Percentiles rank a stretch among this genome's conserved stretches.
These are phyloP conservation scores for Globodera rostochiensis DNA, from an alignment of 1,140 invertebrate genomes.

Conservation along the genomic window DNA sequence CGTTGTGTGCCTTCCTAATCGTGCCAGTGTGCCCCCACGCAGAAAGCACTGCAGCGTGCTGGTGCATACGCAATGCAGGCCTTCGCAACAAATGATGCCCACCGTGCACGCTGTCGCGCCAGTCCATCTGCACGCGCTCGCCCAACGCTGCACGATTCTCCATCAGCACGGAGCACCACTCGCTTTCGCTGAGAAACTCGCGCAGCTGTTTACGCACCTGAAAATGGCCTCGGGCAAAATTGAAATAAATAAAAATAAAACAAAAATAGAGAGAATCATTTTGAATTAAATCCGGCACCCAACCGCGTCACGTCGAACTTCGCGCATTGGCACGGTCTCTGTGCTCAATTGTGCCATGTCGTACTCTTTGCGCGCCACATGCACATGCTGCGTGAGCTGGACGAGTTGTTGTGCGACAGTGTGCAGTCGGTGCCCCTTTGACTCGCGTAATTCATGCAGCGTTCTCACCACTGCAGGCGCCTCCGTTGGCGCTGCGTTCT, in stretches of 20 bases:
- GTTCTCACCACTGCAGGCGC: constrained; percentile 5
- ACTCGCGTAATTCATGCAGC: constrained; percentile 14
- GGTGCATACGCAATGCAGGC: constrained; percentile 11
- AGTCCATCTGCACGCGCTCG: constrained; percentile 34
- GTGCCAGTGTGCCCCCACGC: constrained; percentile 13
- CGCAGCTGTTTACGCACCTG: constrained; percentile 28
- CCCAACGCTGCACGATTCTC: constrained; percentile 44
- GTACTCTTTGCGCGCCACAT: constrained; percentile 42
- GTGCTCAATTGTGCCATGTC: constrained; percentile 21
- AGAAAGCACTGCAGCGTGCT: constrained; percentile 11
- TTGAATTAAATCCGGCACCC: neutral
- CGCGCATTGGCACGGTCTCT: constrained; percentile 8
- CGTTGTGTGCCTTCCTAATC: constrained; percentile 24
- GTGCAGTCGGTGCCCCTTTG: constrained; percentile 15
- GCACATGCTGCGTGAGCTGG: constrained; percentile 44
- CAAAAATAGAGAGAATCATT: too few relatives aligned
- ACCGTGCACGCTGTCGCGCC: constrained; percentile 51
- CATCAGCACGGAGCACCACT: constrained; percentile 52
- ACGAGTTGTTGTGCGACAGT: constrained; percentile 22
- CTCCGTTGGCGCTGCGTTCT: neutral
- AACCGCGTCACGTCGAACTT: constrained; percentile 10
- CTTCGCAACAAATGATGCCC: constrained; percentile 32
- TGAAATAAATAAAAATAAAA: too few relatives aligned
- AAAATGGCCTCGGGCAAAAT: neutral
- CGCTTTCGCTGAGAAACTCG: constrained; percentile 38